phyloP scores from a whole-genome alignment of 2,888 invertebrate genomes.

The Papilio demoleus region DNA sequence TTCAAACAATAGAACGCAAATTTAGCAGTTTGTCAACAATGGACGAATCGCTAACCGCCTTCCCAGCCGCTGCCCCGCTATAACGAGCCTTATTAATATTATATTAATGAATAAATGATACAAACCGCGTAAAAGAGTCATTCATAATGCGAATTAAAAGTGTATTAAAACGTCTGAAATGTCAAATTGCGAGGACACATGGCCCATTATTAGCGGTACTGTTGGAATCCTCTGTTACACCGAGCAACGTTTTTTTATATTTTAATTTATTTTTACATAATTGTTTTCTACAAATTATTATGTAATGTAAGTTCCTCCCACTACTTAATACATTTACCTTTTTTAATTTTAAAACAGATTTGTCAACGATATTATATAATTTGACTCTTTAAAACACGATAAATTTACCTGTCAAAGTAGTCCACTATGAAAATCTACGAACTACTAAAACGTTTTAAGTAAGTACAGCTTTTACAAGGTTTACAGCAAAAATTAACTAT shows the following conservation, averaged over 20 bases:
- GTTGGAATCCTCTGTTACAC: slow-evolving; percentile 26
- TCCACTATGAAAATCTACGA: too few species aligned
- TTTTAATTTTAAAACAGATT: too few species aligned
- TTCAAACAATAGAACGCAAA: slow-evolving; percentile 29
- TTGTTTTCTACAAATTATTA: too few species aligned
- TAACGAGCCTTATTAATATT: slow-evolving; percentile 73
- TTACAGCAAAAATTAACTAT: too few species aligned
- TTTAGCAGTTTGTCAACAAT: slow-evolving; percentile 41
- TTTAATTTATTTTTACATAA: too few species aligned
- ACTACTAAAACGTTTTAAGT: too few species aligned
- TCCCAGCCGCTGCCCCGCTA: slow-evolving; percentile 64
- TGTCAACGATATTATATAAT: too few species aligned
- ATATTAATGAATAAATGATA: slow-evolving; percentile 80
- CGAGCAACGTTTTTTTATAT: not conserved
- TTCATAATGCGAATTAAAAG: slow-evolving; percentile 79
- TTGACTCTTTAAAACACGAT: too few species aligned
- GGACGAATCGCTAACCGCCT: slow-evolving; percentile 56
- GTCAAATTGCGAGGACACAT: slow-evolving; percentile 65
- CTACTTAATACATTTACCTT: too few species aligned
- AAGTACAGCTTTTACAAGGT: too few species aligned
- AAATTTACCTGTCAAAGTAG: too few species aligned
- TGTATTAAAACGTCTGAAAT: slow-evolving; percentile 80
- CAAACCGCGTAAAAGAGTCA: slow-evolving; percentile 79
- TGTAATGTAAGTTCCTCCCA: too few species aligned
- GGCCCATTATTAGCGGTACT: slow-evolving; percentile 26